Evolutionary conservation across 2,888 invertebrate species (phyloP), one percentile per base, ranked within the genome.

Genomic region (Stenichneumon culpator): DNA sequence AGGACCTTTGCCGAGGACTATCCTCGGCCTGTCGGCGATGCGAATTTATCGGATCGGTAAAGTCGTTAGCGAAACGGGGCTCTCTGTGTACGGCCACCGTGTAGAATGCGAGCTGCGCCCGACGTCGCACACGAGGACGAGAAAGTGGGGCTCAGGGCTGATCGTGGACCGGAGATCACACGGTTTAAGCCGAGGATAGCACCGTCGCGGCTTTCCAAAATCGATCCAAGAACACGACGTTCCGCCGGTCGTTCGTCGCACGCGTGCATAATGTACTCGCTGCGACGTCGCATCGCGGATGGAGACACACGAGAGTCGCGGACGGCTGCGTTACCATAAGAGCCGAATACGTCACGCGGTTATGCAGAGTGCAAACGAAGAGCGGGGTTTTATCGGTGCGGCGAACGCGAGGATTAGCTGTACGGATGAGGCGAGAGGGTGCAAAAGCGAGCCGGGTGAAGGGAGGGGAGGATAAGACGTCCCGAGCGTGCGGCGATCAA

Each of bases 401-500:
- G 57, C 22, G 54, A 75, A 44, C 32, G 57, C 50, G 32, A 67
- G 67, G 65, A 77, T 77, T 52, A 77, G 67, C 32, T 14, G 14
- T 67, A 32, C 32, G 19, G 60, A 54, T 36, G 25, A 16, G 14
- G 16, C 16, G 16, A 47, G 65, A 52, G 70, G 52, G 70, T 65
- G 80, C 73, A 67, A 52, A 74, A 47, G 39, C 14, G 7, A 19
- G 47, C n/a, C 16, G 19, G 16, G 72, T 47, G 69, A n/a, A n/a
- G 11, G 14, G 32, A 60, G 52, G 57, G n/a, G 60, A 74, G 44
- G 70, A 78, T 69, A 39, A 39, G 83, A 75, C 72, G 52, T n/a
- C 74, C 87, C 82, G 88, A 88, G 87, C 89, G 88, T 89, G 89
- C 87, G 88, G 87, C 90, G 90, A 92, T 93, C 91, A 92, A 92